Base-by-base conservation (phyloP, 2,113 vertebrate species). In the Trematomus loennbergii region DNA sequence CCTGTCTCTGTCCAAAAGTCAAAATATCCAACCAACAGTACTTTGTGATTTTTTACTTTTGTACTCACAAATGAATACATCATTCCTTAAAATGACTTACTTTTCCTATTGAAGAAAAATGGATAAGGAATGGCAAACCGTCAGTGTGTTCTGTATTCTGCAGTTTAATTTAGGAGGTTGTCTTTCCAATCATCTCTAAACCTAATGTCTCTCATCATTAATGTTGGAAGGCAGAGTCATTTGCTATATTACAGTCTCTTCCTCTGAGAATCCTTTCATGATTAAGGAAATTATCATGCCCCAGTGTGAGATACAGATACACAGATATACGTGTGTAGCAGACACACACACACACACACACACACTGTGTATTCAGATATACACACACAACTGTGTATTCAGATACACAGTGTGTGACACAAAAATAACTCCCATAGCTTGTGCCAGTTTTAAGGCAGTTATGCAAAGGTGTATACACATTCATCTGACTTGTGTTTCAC, bases 261-360 rank as follows among this genome's bases (percentile, higher is more conserved):
- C 88, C 83, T 87, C 70, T 69, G 88, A 91, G 84, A 89, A 78
- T 83, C 54, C 49, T 45, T 74, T 54, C 65, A 74, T 79, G 75
- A 90, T 89, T 86, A 90, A 71, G 72, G 65, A 83, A 86, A 83
- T 89, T 3, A 88, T 76, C 60, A 53, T 45, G 62, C 73, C 76
- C 69, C 25, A 45, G 72, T 18, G 72, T 58, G 65, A 68, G 78
- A 78, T 83, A 71, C 66, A 74, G 1, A 63, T 15, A 75, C 52
- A 33, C 25, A 13, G 50, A 0, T n/a, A 46, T 13, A 55, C 17
- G 1, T 18, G 36, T 40, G 18, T 20, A 20, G 25, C 13, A 54
- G 20, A 57, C 9, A 43, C 8, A 22, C 69, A 70, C 58, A 67
- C 29, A 40, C 17, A 59, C 59, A 50, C 13, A 53, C 11, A 3